Conservation (phyloP, 2,888 invertebrate genomes). For the Apodemia zela region DNA sequence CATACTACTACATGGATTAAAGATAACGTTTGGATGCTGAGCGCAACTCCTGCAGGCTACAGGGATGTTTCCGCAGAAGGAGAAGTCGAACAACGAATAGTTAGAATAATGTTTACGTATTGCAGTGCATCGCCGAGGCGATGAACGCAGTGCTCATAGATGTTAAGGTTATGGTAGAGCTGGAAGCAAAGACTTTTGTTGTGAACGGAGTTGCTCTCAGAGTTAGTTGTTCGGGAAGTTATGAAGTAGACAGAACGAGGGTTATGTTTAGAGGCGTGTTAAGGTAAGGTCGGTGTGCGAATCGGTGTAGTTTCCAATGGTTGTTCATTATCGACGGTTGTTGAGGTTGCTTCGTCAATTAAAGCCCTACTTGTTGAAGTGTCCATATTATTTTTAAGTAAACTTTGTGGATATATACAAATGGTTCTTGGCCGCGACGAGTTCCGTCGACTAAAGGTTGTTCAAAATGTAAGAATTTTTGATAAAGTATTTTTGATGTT, state of each 20-base stretch:
- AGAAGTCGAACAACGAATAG: conserved; percentile 12
- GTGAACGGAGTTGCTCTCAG: conserved; percentile 28
- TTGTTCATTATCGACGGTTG: conserved; percentile 42
- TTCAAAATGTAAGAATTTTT: conserved; percentile 52
- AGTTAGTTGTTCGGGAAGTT: conserved; percentile 43
- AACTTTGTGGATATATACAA: conserved; percentile 43
- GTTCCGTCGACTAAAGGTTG: conserved; percentile 39
- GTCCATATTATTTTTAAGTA: conserved; percentile 66
- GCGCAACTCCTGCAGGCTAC: conserved; percentile 27
- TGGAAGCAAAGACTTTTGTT: not conserved
- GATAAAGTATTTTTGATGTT: conserved; percentile 64
- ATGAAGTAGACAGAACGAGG: conserved; percentile 41
- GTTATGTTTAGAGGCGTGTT: conserved; percentile 37
- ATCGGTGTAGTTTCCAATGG: conserved; percentile 47
- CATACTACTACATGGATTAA: conserved; percentile 35
- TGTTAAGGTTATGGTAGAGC: not conserved
- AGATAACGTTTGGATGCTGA: conserved; percentile 32
- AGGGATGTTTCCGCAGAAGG: not conserved
- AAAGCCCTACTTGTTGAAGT: conserved; percentile 53
- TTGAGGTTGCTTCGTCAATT: conserved; percentile 71
- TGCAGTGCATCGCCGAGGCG: no score
- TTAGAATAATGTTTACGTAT: not conserved
- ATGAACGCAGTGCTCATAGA: no score
- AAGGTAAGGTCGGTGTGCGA: conserved; percentile 51
- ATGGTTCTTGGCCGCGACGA: conserved; percentile 40